Evolutionary conservation across 2,888 invertebrate genomes (phyloP), one percentile per base, ranked within the genome.

Genomic region (Myathropa florea): DNA sequence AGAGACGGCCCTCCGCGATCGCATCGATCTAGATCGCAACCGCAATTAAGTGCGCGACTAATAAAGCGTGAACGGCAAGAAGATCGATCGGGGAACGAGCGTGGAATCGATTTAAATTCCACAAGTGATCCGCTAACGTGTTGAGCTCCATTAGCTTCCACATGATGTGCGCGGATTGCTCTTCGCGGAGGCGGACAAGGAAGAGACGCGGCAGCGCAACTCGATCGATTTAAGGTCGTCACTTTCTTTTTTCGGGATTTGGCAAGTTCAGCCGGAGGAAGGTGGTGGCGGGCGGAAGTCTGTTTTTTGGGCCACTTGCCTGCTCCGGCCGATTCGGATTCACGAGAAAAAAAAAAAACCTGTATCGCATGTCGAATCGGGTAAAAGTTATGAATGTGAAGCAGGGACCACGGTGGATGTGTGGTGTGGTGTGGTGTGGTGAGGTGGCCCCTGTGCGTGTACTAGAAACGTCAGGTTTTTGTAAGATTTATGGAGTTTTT

Each of bases 91-190:
- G 57, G 68, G 70, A 73, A 60, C 57, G 65, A 65, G 64, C 53
- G 55, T 26, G 65, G 55, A 55, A 73, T 85, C 83, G 83, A 86
- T 86, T 83, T 61, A 79, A 83, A 86, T 83, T 86, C 86, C 78
- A 57, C 57, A 70, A 64, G 61, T 70, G 79, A 73, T 65, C 59
- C n/a, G 63, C 73, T 55, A 60, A 76, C 65, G 71, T 23, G 68
- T 68, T 23, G 75, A 75, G 75, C 75, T 71, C 46, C 78, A 79
- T 70, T 75, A 78, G 59, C 28, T 72, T 59, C 65, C 67, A 77
- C 39, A 46, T 72, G 67, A 46, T 36, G 71, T 81, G 57, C 46
- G 33, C 57, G 39, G 60, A 53, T 12, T 57, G 63, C 33, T 24
- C 10, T 4, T 12, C 24, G 57, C 46, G 70, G 36, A 61, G 76